A percentile compares a stretch with the other conserved stretches of the same genome.
Evolutionary conservation across 1,140 invertebrate species (phyloP).

Genomic region (Platorchestia sp.): DNA sequence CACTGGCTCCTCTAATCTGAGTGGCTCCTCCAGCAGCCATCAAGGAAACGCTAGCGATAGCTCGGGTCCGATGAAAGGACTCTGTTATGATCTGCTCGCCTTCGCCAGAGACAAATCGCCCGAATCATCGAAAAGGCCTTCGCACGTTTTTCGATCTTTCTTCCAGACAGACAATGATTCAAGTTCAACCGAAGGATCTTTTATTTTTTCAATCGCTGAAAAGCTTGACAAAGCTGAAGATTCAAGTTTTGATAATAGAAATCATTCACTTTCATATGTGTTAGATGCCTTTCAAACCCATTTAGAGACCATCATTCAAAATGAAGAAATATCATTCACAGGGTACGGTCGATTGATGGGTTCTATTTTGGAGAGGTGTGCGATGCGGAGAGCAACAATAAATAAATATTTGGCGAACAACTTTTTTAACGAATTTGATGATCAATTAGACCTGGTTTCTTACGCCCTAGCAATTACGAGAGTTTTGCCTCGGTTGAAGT

Average conservation of each 20-base stretch:
- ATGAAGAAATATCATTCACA: not conserved
- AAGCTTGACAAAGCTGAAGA: not conserved
- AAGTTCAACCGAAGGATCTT: not conserved
- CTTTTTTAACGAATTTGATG: not conserved
- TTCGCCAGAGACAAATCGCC: not conserved
- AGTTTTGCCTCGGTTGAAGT: not conserved
- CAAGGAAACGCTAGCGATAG: not conserved
- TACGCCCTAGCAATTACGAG: not conserved
- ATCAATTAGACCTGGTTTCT: not conserved
- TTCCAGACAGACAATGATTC: not conserved
- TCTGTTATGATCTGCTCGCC: not conserved
- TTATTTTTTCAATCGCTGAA: conserved; percentile 18
- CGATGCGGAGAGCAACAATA: not conserved
- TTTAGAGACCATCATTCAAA: not conserved
- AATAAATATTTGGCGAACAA: conserved; percentile 22
- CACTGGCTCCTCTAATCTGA: not conserved
- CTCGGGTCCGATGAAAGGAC: not conserved
- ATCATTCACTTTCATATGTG: not conserved
- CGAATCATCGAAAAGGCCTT: not conserved
- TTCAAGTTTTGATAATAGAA: not conserved
- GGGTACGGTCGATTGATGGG: not conserved
- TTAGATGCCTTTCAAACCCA: not conserved
- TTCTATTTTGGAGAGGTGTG: not conserved
- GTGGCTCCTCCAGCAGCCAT: not conserved
- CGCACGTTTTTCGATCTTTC: not conserved